A percentile compares a stretch with the other conserved stretches of the same genome.
phyloP scores from a whole-genome alignment of 2,113 vertebrate species.

The Bothrops jararaca region DNA sequence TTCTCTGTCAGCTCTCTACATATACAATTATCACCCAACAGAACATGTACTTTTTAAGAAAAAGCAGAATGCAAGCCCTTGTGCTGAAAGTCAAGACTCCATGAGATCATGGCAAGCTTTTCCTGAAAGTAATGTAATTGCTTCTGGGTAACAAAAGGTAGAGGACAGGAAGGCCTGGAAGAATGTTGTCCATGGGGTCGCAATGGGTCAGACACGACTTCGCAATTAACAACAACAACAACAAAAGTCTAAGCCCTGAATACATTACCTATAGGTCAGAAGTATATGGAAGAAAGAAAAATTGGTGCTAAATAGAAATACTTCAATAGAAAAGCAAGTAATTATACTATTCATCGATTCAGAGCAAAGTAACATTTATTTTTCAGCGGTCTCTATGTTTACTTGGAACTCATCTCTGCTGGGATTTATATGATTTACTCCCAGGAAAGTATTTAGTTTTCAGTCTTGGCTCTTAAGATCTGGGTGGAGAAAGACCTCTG shows the following conservation, averaged over 20 bases:
- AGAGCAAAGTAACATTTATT: not conserved
- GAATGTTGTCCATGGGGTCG: too few species aligned
- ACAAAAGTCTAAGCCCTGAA: not conserved
- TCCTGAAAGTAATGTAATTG: not conserved
- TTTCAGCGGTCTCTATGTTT: not conserved
- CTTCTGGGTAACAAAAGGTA: not conserved
- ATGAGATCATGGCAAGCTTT: not conserved
- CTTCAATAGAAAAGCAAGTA: not conserved
- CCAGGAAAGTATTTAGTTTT: not conserved
- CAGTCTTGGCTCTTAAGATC: not conserved
- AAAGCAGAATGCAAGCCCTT: too few species aligned
- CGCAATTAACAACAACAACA: too few species aligned
- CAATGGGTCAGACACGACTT: too few species aligned
- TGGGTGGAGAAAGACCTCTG: not conserved
- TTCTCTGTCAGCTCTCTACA: not conserved
- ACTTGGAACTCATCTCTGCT: not conserved
- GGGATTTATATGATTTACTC: not conserved
- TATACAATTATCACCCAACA: not conserved
- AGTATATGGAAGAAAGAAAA: not conserved
- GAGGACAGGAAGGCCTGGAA: too few species aligned
- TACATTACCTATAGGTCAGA: not conserved
- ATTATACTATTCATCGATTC: not conserved
- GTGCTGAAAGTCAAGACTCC: not conserved
- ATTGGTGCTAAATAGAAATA: not conserved
- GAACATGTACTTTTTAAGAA: not conserved